phyloP scores from a whole-genome alignment of 2,888 invertebrate species.

The Ectemnius lituratus region DNA sequence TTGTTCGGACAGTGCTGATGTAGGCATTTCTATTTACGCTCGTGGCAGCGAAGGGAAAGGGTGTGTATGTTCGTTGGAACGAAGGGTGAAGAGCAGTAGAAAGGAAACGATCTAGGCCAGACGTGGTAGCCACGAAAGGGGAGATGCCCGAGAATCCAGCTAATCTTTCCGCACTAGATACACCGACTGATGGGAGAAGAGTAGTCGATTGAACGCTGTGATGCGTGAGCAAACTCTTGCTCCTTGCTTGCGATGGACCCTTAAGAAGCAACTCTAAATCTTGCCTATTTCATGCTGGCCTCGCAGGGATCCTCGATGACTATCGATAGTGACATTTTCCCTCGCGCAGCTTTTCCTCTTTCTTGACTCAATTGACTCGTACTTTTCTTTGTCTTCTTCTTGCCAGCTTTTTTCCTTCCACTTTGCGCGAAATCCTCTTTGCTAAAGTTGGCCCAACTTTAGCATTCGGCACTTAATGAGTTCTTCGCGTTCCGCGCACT shows the following conservation, averaged over 20 bases:
- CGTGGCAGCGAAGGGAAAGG: conserved; percentile 19
- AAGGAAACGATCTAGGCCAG: conserved; percentile 22
- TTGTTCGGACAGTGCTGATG: conserved; percentile 17
- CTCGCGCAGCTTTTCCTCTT: conserved; percentile 29
- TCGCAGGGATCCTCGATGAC: conserved; percentile 64
- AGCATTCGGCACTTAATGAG: not conserved
- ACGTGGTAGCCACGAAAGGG: conserved; percentile 19
- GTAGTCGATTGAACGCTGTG: conserved; percentile 70
- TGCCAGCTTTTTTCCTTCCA: not conserved
- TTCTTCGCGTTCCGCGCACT: not conserved
- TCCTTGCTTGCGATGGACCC: conserved; percentile 45
- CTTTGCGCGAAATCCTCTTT: no score
- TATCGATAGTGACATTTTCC: conserved; percentile 65
- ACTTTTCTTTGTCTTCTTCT: conserved; percentile 20
- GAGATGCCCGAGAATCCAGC: conserved; percentile 38
- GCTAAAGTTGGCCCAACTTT: not conserved
- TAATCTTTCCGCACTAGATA: conserved; percentile 70
- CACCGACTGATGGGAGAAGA: conserved; percentile 54
- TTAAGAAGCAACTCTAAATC: conserved; percentile 61
- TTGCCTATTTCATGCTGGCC: conserved; percentile 73
- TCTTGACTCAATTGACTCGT: conserved; percentile 17
- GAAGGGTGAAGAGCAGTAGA: conserved; percentile 19
- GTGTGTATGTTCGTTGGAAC: conserved; percentile 7
- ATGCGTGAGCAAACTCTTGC: conserved; percentile 63
- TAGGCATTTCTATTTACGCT: conserved; percentile 42